Conservation (phyloP, 2,888 invertebrate species). For the Myathropa florea region DNA sequence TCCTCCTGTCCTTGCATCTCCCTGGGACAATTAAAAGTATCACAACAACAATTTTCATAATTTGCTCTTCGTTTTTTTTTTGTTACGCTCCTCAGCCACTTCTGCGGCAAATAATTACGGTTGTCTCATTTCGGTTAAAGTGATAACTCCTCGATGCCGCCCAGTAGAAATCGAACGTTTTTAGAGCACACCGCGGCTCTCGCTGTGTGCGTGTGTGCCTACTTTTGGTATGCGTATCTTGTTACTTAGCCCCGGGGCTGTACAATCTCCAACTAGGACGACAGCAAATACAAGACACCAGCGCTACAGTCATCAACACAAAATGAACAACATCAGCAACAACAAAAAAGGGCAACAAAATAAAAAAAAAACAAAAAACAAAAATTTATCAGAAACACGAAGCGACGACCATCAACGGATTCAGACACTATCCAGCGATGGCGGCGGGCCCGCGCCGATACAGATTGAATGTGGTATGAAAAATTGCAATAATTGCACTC, state of each 20-base stretch:
- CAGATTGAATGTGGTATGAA: constrained; percentile 56
- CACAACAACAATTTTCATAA: neutral
- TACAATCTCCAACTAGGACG: neutral
- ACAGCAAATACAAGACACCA: neutral
- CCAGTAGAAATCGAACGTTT: constrained; percentile 50
- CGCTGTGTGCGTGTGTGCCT: neutral
- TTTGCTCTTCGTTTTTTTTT: neutral
- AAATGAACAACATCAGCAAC: neutral
- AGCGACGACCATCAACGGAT: constrained; percentile 26
- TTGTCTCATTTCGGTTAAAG: constrained; percentile 54
- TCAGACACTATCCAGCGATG: constrained; percentile 1
- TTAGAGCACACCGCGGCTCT: constrained; percentile 57
- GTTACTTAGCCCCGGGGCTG: neutral
- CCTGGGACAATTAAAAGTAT: neutral
- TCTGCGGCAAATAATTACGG: neutral
- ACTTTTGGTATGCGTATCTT: neutral
- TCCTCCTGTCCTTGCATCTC: neutral
- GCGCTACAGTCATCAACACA: neutral
- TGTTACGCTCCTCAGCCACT: neutral
- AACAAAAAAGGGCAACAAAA: neutral
- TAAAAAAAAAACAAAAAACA: neutral
- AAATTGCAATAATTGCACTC: constrained; percentile 69
- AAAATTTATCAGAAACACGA: constrained; percentile 18
- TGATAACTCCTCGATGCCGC: constrained; percentile 61
- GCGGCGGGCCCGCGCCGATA: constrained; percentile 12